Conservation (phyloP, 2,113 vertebrate genomes). For the Cheirogaleus medius region DNA sequence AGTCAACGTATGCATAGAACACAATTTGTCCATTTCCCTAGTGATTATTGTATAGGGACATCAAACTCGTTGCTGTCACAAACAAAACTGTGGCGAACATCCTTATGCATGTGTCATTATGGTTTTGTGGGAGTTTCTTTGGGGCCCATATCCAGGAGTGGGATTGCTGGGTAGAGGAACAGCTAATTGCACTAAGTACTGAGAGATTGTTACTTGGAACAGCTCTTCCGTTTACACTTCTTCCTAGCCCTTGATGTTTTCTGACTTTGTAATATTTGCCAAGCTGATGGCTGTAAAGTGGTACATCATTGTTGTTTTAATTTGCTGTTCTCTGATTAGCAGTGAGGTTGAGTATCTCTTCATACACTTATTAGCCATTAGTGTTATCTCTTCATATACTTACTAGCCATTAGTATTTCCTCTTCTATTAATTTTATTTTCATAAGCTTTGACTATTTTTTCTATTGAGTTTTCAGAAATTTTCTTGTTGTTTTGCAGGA, state of each 20-base stretch:
- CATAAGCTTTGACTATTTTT: not conserved
- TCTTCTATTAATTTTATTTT: constrained; percentile 43
- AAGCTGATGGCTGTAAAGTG: not conserved
- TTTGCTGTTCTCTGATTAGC: constrained; percentile 38
- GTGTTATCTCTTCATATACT: constrained; percentile 1
- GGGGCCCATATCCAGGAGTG: not conserved
- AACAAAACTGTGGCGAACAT: not conserved
- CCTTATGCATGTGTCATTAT: not conserved
- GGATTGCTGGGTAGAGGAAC: not conserved
- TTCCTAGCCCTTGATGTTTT: not conserved
- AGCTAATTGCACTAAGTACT: not conserved
- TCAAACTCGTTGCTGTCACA: not conserved
- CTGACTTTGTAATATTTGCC: constrained; percentile 2
- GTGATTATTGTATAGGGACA: not conserved
- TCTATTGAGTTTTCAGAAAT: not conserved
- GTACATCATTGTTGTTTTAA: not conserved
- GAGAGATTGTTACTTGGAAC: not conserved
- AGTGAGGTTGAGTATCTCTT: constrained; percentile 2
- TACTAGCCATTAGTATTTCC: not conserved
- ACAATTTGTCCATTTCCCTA: not conserved
- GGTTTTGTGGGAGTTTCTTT: not conserved
- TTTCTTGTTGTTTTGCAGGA: not conserved
- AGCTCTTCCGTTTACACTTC: not conserved
- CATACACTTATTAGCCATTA: constrained; percentile 22
- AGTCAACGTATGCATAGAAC: not conserved